Conservation (phyloP, 2,888 invertebrate species). For the Panzeria rudis region DNA sequence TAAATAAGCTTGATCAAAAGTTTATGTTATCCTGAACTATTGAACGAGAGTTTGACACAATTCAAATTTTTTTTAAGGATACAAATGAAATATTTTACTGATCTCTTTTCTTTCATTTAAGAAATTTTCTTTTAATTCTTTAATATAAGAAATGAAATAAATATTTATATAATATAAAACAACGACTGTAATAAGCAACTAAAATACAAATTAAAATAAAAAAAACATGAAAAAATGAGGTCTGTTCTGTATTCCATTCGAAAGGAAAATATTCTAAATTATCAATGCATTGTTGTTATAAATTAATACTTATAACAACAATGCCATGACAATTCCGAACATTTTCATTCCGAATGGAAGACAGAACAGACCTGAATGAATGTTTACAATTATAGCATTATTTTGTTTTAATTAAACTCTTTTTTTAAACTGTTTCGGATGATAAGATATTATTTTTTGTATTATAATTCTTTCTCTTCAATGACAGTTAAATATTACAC, state of each 20-base stretch:
- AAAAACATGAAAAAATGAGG: conserved; percentile 42
- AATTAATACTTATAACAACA: too few relatives aligned
- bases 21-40: too few relatives aligned
- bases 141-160: conserved; percentile 54
- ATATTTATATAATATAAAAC: conserved; percentile 65
- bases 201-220: conserved; percentile 35
- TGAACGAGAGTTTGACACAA: too few relatives aligned
- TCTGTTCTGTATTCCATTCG: too few relatives aligned
- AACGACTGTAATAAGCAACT: conserved; percentile 47
- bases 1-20: too few relatives aligned
- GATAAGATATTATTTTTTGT: neutral
- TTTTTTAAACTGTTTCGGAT: conserved; percentile 17
- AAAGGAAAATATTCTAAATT: too few relatives aligned
- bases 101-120: neutral
- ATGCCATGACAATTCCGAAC: too few relatives aligned
- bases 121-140: conserved; percentile 19
- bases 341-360: too few relatives aligned
- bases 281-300: too few relatives aligned
- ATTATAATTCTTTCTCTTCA: neutral
- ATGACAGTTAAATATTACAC: neutral
- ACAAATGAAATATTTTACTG: conserved; percentile 2
- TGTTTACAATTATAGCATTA: conserved; percentile 68
- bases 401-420: neutral
- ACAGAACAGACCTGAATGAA: too few relatives aligned
- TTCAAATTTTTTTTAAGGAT: too few relatives aligned